A percentile compares a stretch with the other conserved stretches of the same genome.
Conservation (phyloP, 2,888 invertebrate genomes). For the Clostera curtula region DNA sequence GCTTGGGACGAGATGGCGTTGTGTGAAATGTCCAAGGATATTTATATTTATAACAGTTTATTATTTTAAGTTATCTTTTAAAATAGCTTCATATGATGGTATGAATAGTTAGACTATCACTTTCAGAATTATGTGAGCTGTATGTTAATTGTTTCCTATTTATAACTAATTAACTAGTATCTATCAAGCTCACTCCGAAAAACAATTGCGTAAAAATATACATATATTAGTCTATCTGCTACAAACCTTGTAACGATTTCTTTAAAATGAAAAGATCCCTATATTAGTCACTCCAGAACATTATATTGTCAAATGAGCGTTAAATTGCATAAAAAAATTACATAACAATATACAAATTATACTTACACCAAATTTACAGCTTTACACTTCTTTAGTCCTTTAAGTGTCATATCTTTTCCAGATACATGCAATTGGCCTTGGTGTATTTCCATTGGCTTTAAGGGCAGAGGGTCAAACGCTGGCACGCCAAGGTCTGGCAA, state of each 20-base stretch:
- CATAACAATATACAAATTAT: neutral
- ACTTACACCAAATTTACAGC: slow-evolving; percentile 14
- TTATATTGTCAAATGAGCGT: neutral
- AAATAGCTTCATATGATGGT: too few species aligned
- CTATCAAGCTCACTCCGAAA: too few species aligned
- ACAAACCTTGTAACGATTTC: too few species aligned
- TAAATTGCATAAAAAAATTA: neutral
- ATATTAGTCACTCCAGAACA: too few species aligned
- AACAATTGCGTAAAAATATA: too few species aligned
- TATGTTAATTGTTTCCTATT: neutral
- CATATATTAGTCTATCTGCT: too few species aligned
- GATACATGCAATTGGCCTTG: slow-evolving; percentile 6
- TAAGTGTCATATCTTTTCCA: slow-evolving; percentile 5
- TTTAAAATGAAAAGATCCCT: neutral
- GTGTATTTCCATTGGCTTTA: neutral
- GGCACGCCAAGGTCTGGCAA: slow-evolving; percentile 5
- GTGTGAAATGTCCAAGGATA: too few species aligned
- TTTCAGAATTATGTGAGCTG: too few species aligned
- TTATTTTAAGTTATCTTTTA: too few species aligned
- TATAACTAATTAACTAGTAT: neutral
- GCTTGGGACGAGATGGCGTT: too few species aligned
- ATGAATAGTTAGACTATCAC: too few species aligned
- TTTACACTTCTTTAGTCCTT: slow-evolving; percentile 4
- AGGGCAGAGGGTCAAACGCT: slow-evolving; percentile 9
- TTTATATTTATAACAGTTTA: too few species aligned